phyloP scores from a whole-genome alignment of 2,888 invertebrate species.

The Nymphalis c-album region DNA sequence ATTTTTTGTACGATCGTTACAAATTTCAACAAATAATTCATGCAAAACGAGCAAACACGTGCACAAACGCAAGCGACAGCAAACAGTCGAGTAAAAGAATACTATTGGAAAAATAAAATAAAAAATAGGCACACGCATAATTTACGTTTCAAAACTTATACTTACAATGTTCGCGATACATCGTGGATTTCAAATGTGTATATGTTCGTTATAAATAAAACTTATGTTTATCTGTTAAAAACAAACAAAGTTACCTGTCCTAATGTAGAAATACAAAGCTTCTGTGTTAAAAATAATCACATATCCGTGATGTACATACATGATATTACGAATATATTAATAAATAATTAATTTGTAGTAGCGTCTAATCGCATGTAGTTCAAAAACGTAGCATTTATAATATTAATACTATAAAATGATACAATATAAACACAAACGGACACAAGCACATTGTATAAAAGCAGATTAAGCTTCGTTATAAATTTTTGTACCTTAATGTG shows the following conservation, averaged over 20 bases:
- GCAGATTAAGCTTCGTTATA: conserved; percentile 2
- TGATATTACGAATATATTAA: no score
- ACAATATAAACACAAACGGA: background rate
- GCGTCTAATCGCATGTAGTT: background rate
- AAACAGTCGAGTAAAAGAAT: conserved; percentile 23
- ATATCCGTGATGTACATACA: no score
- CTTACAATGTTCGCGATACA: background rate
- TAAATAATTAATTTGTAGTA: no score
- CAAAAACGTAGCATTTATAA: background rate
- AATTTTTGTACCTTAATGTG: background rate
- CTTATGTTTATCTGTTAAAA: background rate
- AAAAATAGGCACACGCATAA: background rate
- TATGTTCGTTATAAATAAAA: background rate
- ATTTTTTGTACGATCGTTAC: background rate
- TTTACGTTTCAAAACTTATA: background rate
- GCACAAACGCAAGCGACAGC: conserved; percentile 32
- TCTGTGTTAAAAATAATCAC: background rate
- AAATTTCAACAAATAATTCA: conserved; percentile 13
- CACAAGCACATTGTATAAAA: conserved; percentile 8
- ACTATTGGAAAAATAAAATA: background rate
- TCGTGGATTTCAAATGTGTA: background rate
- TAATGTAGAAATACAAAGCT: background rate
- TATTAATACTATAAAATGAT: background rate
- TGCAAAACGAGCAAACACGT: conserved; percentile 26
- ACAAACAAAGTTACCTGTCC: background rate